phyloP scores from a whole-genome alignment of 1,140 invertebrate genomes.

The Platyscapa corneri region DNA sequence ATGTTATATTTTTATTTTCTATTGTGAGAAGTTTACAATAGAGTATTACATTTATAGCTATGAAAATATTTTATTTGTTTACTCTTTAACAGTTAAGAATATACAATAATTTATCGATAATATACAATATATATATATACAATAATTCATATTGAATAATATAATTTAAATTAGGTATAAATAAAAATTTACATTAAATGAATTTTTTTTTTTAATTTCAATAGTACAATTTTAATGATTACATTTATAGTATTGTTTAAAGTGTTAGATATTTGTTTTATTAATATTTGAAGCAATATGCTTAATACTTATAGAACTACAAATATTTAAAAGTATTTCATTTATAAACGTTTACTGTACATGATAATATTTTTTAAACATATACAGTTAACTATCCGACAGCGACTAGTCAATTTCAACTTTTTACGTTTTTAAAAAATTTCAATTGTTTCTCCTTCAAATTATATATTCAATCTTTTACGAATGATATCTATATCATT shows the following conservation, averaged over 20 bases:
- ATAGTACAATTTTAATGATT: not conserved
- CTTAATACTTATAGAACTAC: not conserved
- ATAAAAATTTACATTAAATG: too few species aligned
- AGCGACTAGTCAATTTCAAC: conserved; percentile 24
- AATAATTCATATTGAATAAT: too few species aligned
- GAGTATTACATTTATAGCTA: too few species aligned
- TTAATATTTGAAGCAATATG: not conserved
- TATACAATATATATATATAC: too few species aligned
- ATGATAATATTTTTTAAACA: not conserved
- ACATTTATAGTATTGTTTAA: not conserved
- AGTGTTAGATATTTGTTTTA: not conserved
- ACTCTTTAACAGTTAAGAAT: too few species aligned
- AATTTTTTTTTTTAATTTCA: too few species aligned
- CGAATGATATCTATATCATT: not conserved
- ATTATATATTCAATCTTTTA: not conserved
- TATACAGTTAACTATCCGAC: not conserved
- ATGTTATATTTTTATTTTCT: not conserved
- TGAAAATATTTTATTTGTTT: too few species aligned
- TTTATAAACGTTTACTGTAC: not conserved
- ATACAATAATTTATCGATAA: too few species aligned
- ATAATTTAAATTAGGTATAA: too few species aligned
- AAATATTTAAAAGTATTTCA: not conserved
- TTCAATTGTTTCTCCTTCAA: not conserved
- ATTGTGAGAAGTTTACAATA: too few species aligned
- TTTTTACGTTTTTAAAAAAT: not conserved